Conservation (phyloP, 2,888 invertebrate species). For the Trachelus tabidus region DNA sequence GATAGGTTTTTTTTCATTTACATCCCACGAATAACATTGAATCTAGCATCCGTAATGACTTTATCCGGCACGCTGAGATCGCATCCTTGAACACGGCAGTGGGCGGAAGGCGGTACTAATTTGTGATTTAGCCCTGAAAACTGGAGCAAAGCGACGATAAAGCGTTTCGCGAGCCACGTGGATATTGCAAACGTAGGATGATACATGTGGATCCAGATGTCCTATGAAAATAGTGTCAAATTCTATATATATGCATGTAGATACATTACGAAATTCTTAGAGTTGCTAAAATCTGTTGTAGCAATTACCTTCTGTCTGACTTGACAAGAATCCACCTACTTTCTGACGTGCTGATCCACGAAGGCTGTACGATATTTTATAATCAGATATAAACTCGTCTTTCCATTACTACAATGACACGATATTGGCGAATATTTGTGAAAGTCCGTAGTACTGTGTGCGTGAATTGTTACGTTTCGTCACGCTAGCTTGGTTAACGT, state of each 20-base stretch:
- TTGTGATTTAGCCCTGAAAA: slow-evolving; percentile 26
- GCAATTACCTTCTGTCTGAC: background rate
- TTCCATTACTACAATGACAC: background rate
- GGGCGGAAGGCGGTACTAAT: slow-evolving; percentile 22
- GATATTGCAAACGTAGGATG: background rate
- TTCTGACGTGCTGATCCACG: background rate
- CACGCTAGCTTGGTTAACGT: slow-evolving; percentile 24
- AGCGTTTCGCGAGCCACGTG: slow-evolving; percentile 3
- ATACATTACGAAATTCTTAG: background rate
- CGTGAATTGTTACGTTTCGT: background rate
- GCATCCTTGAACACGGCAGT: background rate
- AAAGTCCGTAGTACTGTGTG: background rate
- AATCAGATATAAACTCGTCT: background rate
- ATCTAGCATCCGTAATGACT: background rate
- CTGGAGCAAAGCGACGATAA: slow-evolving; percentile 22
- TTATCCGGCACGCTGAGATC: background rate
- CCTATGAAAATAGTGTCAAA: background rate
- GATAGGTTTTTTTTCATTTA: background rate
- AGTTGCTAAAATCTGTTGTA: background rate
- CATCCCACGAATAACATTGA: background rate
- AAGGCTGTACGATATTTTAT: background rate
- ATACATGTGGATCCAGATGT: background rate
- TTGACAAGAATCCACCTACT: background rate
- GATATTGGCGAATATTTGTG: background rate
- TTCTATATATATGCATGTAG: background rate